Conservation (phyloP, 2,113 vertebrate species). For the Austrofundulus limnaeus region DNA sequence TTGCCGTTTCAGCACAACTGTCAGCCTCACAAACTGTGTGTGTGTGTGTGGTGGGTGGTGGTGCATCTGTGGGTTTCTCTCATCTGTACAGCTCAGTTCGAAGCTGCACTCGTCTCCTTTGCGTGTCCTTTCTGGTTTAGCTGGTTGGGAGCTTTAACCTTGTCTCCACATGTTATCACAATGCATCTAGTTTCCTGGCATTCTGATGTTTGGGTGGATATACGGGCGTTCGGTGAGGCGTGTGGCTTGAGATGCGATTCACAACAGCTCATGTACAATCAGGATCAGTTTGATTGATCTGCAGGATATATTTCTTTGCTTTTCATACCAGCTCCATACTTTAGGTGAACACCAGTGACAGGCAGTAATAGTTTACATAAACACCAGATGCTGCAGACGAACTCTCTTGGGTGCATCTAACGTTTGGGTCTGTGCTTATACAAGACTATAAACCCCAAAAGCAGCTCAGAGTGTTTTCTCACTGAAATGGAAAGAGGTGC, state of each 20-base stretch:
- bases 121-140: constrained; percentile 58
- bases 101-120: constrained; percentile 38
- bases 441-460: constrained; percentile 48
- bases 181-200: constrained; percentile 52
- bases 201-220: constrained; percentile 58
- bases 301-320: constrained; percentile 5
- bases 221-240: constrained; percentile 50
- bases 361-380: constrained; percentile 36
- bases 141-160: constrained; percentile 47
- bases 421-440: constrained; percentile 24
- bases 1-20: constrained; percentile 68
- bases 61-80: constrained; percentile 17
- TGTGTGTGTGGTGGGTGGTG: constrained; percentile 18
- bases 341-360: constrained; percentile 49
- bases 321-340: constrained; percentile 15
- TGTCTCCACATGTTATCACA: constrained; percentile 50
- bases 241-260: constrained; percentile 59
- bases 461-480: not conserved
- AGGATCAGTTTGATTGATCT: constrained; percentile 50
- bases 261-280: constrained; percentile 56
- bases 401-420: constrained; percentile 12
- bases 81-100: constrained; percentile 32
- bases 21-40: constrained; percentile 32
- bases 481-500: constrained; percentile 12
- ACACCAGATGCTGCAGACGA: constrained; percentile 44